Conservation (phyloP, 2,888 invertebrate genomes). For the Cataglyphis rosenhaueri region DNA sequence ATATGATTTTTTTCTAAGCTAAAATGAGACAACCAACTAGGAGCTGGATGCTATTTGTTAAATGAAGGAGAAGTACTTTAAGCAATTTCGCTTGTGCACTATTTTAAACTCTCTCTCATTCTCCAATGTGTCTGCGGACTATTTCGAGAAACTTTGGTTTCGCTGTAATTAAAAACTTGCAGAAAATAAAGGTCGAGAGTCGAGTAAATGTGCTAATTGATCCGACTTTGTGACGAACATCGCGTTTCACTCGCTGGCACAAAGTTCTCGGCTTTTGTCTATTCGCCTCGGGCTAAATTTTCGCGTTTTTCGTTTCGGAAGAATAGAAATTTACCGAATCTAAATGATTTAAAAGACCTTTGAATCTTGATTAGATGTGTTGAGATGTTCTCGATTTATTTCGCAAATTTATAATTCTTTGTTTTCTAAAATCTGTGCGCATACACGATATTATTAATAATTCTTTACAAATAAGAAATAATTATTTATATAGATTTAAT, state of each 20-base stretch:
- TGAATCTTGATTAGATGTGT: not conserved
- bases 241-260: conserved; percentile 7
- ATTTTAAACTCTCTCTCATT: conserved; percentile 29
- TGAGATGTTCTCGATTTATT: not conserved
- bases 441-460: conserved; percentile 6
- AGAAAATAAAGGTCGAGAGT: conserved; percentile 45
- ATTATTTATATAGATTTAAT: conserved; percentile 12
- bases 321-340: not conserved
- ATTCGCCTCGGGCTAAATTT: conserved; percentile 3
- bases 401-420: not conserved
- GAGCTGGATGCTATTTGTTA: not conserved
- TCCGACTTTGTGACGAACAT: conserved; percentile 28
- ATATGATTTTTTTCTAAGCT: conserved; percentile 1
- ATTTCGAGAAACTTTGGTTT: conserved; percentile 8
- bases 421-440: not conserved
- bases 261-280: conserved; percentile 26
- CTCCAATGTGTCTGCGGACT: not conserved
- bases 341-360: not conserved
- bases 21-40: not conserved
- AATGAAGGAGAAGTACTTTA: conserved; percentile 13
- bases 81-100: not conserved
- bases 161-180: conserved; percentile 45
- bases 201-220: conserved; percentile 42
- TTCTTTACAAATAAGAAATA: conserved; percentile 1
- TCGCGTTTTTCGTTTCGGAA: not conserved